Conservation (phyloP, 2,797 vertebrate species). For the Microctenopoma steveboyesi region DNA sequence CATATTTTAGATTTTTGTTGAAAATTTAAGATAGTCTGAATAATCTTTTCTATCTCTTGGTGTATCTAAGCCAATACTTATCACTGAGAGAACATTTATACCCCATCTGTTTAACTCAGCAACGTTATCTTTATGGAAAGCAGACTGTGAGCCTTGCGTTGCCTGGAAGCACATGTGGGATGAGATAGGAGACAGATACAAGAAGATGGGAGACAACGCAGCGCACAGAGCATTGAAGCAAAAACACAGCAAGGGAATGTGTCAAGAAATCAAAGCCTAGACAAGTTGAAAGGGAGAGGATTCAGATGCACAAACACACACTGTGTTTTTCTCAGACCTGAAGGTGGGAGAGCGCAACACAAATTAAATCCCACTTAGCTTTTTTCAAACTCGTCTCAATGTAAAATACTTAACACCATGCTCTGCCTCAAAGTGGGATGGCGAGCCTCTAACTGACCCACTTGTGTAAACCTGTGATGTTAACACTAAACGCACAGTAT, state of each 20-base stretch:
- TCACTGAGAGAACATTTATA: constrained; percentile 72
- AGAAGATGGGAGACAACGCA: constrained; percentile 80
- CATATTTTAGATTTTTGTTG: constrained; percentile 47
- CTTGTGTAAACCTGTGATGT: constrained; percentile 46
- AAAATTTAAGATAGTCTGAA: constrained; percentile 57
- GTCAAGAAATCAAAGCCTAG: constrained; percentile 86
- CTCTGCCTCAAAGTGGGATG: constrained; percentile 48
- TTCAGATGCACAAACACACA: constrained; percentile 80
- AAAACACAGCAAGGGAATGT: constrained; percentile 83
- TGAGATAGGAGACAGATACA: constrained; percentile 82
- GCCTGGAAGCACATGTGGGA: constrained; percentile 80
- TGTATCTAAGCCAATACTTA: constrained; percentile 67
- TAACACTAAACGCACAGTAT: constrained; percentile 29
- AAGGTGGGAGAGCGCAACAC: constrained; percentile 65
- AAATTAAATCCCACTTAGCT: constrained; percentile 71
- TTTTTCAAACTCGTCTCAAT: constrained; percentile 66
- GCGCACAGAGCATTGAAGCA: constrained; percentile 81
- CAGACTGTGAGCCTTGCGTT: constrained; percentile 70
- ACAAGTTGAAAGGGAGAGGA: constrained; percentile 81
- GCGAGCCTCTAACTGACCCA: constrained; percentile 49
- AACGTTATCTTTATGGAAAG: constrained; percentile 78
- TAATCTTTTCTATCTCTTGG: constrained; percentile 57
- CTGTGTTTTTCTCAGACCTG: constrained; percentile 67
- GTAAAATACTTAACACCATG: constrained; percentile 50
- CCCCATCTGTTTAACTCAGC: constrained; percentile 75